phyloP scores from a whole-genome alignment of 2,113 vertebrate genomes.

The Lamprotornis superbus region DNA sequence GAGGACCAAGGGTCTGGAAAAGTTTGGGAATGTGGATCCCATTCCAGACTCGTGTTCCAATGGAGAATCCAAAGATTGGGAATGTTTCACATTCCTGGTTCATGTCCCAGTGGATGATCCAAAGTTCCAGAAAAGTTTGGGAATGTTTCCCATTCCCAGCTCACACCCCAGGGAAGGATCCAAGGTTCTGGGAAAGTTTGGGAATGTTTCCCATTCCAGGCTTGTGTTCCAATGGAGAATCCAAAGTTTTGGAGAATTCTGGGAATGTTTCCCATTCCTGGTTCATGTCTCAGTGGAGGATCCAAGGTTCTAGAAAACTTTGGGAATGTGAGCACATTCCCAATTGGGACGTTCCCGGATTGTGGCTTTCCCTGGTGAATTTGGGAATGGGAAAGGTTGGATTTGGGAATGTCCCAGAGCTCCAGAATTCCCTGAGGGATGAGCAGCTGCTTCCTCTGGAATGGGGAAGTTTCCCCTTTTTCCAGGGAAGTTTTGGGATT shows the following conservation, averaged over 20 bases:
- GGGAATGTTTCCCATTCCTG: too few relatives aligned
- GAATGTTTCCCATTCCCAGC: too few relatives aligned
- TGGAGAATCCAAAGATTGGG: too few relatives aligned
- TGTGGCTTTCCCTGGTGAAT: not conserved
- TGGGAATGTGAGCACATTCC: not conserved
- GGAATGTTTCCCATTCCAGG: too few relatives aligned
- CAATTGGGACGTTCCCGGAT: not conserved
- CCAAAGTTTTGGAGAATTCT: not conserved
- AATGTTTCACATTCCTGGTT: too few relatives aligned
- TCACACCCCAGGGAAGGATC: too few relatives aligned
- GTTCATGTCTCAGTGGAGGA: accelerated
- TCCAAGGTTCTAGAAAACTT: not conserved
- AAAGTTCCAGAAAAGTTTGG: too few relatives aligned
- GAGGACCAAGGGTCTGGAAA: not conserved
- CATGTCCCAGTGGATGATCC: too few relatives aligned
- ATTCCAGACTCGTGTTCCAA: too few relatives aligned
- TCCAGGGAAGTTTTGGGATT: not conserved
- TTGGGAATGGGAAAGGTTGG: not conserved
- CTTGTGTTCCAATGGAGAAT: not conserved
- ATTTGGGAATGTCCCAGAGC: accelerated
- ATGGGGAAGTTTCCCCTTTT: not conserved
- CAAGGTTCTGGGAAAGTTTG: too few relatives aligned
- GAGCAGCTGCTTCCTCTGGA: not conserved
- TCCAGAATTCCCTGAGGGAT: not conserved
- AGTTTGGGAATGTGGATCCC: too few relatives aligned